Evolutionary conservation across 2,797 vertebrate species (phyloP).

Genomic region (Erethizon dorsatum): DNA sequence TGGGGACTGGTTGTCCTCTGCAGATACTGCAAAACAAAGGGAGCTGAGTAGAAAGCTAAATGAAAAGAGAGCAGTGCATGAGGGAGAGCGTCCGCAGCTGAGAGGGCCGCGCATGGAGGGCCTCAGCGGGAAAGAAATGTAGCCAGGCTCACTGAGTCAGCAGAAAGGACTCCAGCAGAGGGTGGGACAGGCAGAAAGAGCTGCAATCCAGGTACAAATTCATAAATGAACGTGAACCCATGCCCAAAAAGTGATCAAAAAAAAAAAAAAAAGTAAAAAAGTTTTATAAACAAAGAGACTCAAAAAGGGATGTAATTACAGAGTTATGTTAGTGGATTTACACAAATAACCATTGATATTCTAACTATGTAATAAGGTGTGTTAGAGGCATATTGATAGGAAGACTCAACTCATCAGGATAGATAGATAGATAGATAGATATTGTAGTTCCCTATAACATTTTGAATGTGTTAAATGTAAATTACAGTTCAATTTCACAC

Average conservation of each 20-base stretch:
- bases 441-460: background rate
- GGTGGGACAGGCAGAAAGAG: background rate
- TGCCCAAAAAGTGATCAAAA: background rate
- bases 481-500: slow-evolving; percentile 35
- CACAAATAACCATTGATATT: background rate
- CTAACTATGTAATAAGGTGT: background rate
- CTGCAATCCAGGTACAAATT: background rate
- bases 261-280: background rate
- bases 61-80: background rate
- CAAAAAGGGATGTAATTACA: background rate
- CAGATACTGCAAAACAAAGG: background rate
- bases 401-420: slow-evolving; percentile 33
- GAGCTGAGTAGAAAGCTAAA: background rate
- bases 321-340: background rate
- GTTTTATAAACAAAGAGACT: background rate
- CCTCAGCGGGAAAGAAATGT: background rate
- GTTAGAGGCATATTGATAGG: background rate
- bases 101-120: background rate
- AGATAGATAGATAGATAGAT: background rate
- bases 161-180: background rate
- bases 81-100: too few species aligned
- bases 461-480: slow-evolving; percentile 1
- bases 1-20: background rate
- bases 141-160: background rate
- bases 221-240: background rate